A percentile compares a stretch with the other conserved stretches of the same genome.
phyloP scores from a whole-genome alignment of 2,113 vertebrate species.

The Geothlypis trichas region DNA sequence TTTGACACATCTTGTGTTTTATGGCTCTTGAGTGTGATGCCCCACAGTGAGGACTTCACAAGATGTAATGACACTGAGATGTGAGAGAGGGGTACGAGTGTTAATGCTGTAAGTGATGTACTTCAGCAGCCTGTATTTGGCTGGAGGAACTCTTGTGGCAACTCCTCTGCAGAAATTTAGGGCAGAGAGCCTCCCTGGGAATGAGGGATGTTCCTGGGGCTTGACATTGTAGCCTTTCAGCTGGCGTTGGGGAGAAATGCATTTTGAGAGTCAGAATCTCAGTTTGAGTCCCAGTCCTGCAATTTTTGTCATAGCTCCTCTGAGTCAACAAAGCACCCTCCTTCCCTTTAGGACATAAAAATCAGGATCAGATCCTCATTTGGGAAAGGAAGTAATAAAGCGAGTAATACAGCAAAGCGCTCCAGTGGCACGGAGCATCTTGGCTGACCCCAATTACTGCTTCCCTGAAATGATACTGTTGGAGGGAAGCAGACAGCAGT shows the following conservation, averaged over 20 bases:
- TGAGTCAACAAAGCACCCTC: background rate
- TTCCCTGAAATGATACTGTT: slow-evolving; percentile 3
- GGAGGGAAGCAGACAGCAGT: background rate
- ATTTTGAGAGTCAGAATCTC: background rate
- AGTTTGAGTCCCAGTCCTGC: background rate
- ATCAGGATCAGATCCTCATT: slow-evolving; percentile 8
- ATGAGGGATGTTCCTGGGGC: slow-evolving; percentile 6
- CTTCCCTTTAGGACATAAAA: slow-evolving; percentile 19
- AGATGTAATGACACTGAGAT: slow-evolving; percentile 23
- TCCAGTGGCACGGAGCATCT: slow-evolving; percentile 7
- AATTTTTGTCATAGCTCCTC: background rate
- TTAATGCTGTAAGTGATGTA: slow-evolving; percentile 1
- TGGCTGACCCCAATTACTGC: slow-evolving; percentile 29
- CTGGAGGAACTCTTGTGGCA: slow-evolving; percentile 3
- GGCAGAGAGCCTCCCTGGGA: slow-evolving; percentile 22
- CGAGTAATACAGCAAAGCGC: background rate
- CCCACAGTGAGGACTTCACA: slow-evolving; percentile 7
- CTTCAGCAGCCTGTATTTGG: background rate
- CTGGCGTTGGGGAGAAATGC: background rate
- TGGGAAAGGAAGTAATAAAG: slow-evolving; percentile 51
- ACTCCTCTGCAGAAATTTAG: background rate
- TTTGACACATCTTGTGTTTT: slow-evolving; percentile 45
- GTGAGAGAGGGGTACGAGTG: background rate
- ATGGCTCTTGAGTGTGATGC: slow-evolving; percentile 4
- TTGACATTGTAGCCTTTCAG: background rate